phyloP scores from a whole-genome alignment of 2,888 invertebrate genomes.

The Philereme transversata region DNA sequence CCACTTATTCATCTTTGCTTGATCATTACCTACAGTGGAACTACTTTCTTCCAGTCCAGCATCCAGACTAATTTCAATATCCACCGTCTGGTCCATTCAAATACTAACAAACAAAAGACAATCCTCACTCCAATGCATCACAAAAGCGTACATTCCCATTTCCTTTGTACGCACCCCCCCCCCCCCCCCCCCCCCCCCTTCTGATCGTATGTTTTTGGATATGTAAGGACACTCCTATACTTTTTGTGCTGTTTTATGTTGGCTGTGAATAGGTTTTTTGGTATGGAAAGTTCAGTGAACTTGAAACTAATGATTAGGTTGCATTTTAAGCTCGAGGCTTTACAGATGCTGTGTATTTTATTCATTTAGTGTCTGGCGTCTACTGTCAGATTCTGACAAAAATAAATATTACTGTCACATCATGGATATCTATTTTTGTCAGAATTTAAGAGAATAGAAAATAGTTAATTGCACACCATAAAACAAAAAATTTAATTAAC shows the following conservation, averaged over 20 bases:
- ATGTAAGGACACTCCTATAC: constrained; percentile 48
- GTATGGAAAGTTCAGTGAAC: constrained; percentile 43
- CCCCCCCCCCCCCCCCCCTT: constrained; percentile 51
- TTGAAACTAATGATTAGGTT: constrained; percentile 28
- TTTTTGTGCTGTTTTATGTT: constrained; percentile 36
- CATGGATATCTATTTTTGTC: too few species aligned
- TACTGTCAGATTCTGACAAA: too few species aligned
- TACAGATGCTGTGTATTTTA: too few species aligned
- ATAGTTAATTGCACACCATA: too few species aligned
- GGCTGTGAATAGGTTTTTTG: constrained; percentile 39
- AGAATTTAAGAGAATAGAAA: too few species aligned
- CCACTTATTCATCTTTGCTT: too few species aligned
- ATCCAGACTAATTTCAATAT: constrained; percentile 20
- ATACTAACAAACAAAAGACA: constrained; percentile 48
- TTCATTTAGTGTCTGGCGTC: too few species aligned
- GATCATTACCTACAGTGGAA: neutral
- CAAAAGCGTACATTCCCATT: constrained; percentile 58
- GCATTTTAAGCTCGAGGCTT: constrained; percentile 1
- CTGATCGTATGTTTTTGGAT: constrained; percentile 43
- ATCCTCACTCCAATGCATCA: constrained; percentile 55
- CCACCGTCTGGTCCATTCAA: constrained; percentile 20
- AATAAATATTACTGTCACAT: too few species aligned
- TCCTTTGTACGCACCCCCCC: constrained; percentile 50
- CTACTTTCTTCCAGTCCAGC: neutral
- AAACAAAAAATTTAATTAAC: too few species aligned